A percentile compares a stretch with the other conserved stretches of the same genome.
Evolutionary conservation across 2,113 vertebrate species (phyloP).

Genomic region (Pelmatolapia mariae): DNA sequence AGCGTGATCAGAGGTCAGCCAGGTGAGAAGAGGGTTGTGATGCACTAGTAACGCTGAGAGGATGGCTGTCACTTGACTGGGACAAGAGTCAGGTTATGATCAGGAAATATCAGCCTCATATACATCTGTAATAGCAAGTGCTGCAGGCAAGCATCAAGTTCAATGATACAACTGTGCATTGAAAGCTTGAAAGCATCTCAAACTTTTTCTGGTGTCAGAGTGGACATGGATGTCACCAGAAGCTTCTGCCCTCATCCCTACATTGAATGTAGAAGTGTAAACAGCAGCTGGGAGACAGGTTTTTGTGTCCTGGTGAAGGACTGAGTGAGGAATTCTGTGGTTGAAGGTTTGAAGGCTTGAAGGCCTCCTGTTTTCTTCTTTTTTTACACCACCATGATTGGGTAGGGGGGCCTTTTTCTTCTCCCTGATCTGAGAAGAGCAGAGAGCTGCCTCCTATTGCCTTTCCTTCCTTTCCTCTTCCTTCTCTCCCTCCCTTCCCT

Average conservation of each 20-base stretch:
- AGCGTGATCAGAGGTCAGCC: background rate
- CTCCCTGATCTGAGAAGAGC: slow-evolving; percentile 12
- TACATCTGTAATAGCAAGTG: background rate
- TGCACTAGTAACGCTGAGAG: background rate
- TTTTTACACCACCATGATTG: background rate
- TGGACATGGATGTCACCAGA: background rate
- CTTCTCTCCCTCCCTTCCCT: slow-evolving; percentile 34
- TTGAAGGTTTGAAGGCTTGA: slow-evolving; percentile 5
- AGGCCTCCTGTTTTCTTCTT: background rate
- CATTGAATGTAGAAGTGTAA: background rate
- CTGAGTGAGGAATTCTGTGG: background rate
- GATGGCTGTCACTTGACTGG: background rate
- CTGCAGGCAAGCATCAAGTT: background rate
- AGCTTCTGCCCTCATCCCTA: background rate
- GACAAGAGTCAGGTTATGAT: background rate
- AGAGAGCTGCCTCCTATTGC: slow-evolving; percentile 17
- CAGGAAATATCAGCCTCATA: background rate
- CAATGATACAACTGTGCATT: background rate
- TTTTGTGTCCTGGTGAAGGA: background rate
- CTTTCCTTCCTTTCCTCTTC: slow-evolving; percentile 30
- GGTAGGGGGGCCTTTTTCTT: background rate
- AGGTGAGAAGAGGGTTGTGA: background rate
- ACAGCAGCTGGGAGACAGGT: background rate
- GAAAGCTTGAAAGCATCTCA: background rate
- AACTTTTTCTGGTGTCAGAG: background rate